Evolutionary conservation across 35 echinoderm and acorn worm genomes (phyloP).

Genomic region (Strongylocentrotus purpuratus): DNA sequence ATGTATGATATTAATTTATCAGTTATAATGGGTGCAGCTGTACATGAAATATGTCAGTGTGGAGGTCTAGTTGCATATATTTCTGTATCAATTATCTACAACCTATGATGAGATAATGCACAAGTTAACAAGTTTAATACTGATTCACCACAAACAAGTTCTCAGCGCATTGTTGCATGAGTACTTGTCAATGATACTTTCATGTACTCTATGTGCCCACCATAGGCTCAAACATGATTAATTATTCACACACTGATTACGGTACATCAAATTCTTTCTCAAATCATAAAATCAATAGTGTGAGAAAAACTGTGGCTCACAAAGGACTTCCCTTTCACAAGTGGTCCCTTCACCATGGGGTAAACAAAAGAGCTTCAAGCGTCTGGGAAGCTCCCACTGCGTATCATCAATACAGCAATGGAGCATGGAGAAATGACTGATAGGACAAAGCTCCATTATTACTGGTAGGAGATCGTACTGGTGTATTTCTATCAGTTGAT

Average conservation of each 20-base stretch:
- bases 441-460: background rate
- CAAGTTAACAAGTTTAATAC: no score
- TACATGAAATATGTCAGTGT: no score
- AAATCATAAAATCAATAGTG: conserved; percentile 6
- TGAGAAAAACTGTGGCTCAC: background rate
- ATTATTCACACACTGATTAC: background rate
- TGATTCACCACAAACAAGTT: no score
- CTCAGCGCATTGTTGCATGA: no score
- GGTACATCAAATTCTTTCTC: background rate
- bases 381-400: background rate
- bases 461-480: no score
- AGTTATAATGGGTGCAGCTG: no score
- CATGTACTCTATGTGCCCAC: background rate
- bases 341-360: background rate
- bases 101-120: no score
- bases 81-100: no score
- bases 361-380: background rate
- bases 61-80: no score
- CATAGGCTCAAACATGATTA: background rate
- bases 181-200: background rate
- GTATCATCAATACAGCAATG: background rate
- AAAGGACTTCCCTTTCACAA: background rate
- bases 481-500: no score
- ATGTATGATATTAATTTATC: no score
- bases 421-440: background rate